Percentiles rank a stretch among this genome's conserved stretches.
phyloP scores from a whole-genome alignment of 1,140 invertebrate genomes.

The Schmidtea mediterranea region DNA sequence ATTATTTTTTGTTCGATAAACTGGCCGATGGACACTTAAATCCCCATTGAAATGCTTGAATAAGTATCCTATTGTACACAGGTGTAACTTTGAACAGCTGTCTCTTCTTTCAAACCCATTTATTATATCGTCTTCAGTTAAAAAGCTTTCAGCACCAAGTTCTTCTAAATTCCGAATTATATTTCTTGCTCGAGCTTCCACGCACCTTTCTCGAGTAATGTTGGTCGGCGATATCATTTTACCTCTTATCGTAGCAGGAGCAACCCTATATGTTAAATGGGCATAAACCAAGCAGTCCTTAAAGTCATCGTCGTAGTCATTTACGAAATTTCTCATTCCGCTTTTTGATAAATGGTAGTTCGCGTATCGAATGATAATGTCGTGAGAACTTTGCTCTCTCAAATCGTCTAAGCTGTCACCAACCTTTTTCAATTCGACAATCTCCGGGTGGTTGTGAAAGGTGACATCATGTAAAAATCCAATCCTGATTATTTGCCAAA shows the following conservation, averaged over 20 bases:
- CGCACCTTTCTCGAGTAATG: conserved; percentile 39
- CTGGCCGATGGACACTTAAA: conserved; percentile 31
- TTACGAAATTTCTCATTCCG: conserved; percentile 36
- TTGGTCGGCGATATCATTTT: background rate
- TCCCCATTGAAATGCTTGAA: conserved; percentile 59
- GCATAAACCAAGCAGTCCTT: conserved; percentile 13
- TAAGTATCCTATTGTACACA: conserved; percentile 92
- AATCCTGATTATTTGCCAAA: conserved; percentile 97
- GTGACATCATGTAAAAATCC: conserved; percentile 93
- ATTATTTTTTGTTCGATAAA: conserved; percentile 28
- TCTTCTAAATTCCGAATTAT: conserved; percentile 90
- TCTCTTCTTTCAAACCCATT: conserved; percentile 39
- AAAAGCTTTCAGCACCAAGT: conserved; percentile 69
- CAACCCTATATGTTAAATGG: background rate
- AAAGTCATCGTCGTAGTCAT: conserved; percentile 79
- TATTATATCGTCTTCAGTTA: conserved; percentile 71
- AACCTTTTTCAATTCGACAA: conserved; percentile 54
- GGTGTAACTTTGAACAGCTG: conserved; percentile 47
- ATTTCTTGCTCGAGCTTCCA: conserved; percentile 52
- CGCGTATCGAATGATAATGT: conserved; percentile 88
- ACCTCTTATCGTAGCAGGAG: background rate
- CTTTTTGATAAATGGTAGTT: conserved; percentile 77
- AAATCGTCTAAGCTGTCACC: conserved; percentile 79
- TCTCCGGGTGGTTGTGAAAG: conserved; percentile 70
- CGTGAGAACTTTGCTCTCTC: conserved; percentile 76